Evolutionary conservation across 2,888 invertebrate species (phyloP).

Genomic region (Drosophila testacea): DNA sequence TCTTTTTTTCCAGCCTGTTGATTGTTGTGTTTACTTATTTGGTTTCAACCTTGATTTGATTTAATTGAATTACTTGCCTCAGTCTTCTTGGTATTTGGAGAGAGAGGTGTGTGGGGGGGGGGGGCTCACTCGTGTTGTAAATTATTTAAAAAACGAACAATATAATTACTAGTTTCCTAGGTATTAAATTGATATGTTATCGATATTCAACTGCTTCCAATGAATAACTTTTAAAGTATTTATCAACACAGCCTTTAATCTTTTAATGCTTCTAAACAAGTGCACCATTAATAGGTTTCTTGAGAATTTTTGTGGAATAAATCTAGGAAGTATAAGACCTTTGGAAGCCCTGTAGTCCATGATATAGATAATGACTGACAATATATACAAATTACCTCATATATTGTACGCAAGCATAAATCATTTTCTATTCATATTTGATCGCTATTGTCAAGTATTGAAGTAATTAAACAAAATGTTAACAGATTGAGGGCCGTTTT

Average conservation of each 20-base stretch:
- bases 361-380: too few species aligned
- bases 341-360: background rate
- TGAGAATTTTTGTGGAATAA: background rate
- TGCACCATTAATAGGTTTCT: background rate
- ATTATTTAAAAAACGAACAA: constrained; percentile 4
- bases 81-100: too few species aligned
- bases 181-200: background rate
- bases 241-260: background rate
- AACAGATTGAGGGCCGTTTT: too few species aligned
- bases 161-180: constrained; percentile 7
- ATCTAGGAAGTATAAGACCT: background rate
- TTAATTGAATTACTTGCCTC: constrained; percentile 21
- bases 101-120: too few species aligned
- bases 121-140: background rate
- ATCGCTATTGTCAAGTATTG: too few species aligned
- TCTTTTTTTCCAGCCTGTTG: constrained; percentile 19
- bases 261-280: background rate
- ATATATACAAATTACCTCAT: too few species aligned
- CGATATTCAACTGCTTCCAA: background rate
- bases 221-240: background rate
- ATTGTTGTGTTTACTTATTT: constrained; percentile 47
- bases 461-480: too few species aligned
- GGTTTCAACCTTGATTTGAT: constrained; percentile 34
- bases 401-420: too few species aligned
- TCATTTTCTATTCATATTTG: too few species aligned